These are phyloP conservation scores for Oryzias melastigma DNA, from an alignment of 2,113 vertebrate genomes.

Conservation along the genomic window DNA sequence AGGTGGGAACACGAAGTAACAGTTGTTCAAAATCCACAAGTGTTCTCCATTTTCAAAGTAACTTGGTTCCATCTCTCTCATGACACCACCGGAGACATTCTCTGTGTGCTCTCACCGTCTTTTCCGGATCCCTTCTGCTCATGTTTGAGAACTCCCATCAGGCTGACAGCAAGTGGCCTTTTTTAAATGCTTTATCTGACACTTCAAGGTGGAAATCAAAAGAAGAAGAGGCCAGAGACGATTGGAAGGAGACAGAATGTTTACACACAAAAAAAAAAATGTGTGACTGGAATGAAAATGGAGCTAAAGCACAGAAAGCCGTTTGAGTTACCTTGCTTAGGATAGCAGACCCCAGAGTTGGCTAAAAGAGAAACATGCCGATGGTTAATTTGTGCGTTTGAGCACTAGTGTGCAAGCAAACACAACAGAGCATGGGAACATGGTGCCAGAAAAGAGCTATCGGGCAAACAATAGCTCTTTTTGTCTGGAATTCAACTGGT, in stretches of 20 bases:
- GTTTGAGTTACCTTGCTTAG: conserved; percentile 78
- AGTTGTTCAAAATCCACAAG: conserved; percentile 15
- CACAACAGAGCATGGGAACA: conserved; percentile 43
- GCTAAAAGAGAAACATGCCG: conserved; percentile 78
- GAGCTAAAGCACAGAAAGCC: conserved; percentile 39
- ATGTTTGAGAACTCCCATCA: conserved; percentile 36
- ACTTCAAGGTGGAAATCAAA: conserved; percentile 30
- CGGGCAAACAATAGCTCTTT: conserved; percentile 42
- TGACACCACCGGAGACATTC: conserved; percentile 22
- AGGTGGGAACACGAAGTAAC: conserved; percentile 18
- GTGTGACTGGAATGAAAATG: conserved; percentile 38
- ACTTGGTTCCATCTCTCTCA: conserved; percentile 11
- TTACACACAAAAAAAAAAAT: conserved; percentile 31
- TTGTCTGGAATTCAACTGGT: conserved; percentile 42
- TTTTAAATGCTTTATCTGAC: conserved; percentile 43
- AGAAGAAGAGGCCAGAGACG: conserved; percentile 22
- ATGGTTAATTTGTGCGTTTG: conserved; percentile 76
- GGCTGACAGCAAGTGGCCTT: conserved; percentile 44
- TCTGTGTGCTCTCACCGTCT: conserved; percentile 39
- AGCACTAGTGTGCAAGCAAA: conserved; percentile 57
- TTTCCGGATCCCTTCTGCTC: conserved; percentile 34
- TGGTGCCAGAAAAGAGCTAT: conserved; percentile 56
- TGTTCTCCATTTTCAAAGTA: conserved; percentile 11
- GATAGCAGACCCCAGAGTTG: conserved; percentile 77
- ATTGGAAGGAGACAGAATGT: conserved; percentile 23